These are phyloP conservation scores for Thripadectes ignobilis DNA, from an alignment of 2,797 vertebrate species.

Conservation along the genomic window DNA sequence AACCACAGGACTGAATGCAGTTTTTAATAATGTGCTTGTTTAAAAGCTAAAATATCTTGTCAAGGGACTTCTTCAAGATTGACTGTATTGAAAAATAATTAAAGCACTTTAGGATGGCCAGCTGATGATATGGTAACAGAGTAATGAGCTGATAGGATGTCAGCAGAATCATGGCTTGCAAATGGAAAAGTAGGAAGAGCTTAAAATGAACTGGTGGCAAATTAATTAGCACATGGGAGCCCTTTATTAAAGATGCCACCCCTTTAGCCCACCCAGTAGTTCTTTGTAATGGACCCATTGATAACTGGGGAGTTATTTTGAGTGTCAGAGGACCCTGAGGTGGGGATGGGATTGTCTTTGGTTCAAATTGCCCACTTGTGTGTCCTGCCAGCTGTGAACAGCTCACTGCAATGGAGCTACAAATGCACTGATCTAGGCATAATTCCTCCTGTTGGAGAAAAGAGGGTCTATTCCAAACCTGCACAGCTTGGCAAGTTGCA, in stretches of 20 bases:
- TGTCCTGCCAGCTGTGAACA: not conserved
- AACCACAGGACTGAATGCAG: not conserved
- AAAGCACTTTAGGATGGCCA: not conserved
- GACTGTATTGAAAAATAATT: not conserved
- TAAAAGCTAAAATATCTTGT: not conserved
- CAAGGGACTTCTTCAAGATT: not conserved
- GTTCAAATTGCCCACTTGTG: not conserved
- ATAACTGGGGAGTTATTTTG: not conserved
- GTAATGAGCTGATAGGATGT: not conserved
- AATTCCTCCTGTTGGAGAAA: not conserved
- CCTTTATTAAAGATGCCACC: not conserved
- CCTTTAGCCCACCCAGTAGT: too few species aligned
- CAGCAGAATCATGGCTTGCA: not conserved
- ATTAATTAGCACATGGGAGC: not conserved
- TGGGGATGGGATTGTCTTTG: not conserved
- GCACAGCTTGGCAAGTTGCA: rapidly evolving
- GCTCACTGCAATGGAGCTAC: not conserved
- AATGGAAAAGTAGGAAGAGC: not conserved
- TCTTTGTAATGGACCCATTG: not conserved
- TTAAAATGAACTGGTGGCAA: not conserved
- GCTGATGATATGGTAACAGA: not conserved
- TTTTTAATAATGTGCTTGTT: not conserved
- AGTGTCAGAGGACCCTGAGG: not conserved
- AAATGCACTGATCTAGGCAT: not conserved
- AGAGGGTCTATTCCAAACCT: not conserved